phyloP scores from a whole-genome alignment of 2,113 vertebrate species.

The Gila orcuttii region DNA sequence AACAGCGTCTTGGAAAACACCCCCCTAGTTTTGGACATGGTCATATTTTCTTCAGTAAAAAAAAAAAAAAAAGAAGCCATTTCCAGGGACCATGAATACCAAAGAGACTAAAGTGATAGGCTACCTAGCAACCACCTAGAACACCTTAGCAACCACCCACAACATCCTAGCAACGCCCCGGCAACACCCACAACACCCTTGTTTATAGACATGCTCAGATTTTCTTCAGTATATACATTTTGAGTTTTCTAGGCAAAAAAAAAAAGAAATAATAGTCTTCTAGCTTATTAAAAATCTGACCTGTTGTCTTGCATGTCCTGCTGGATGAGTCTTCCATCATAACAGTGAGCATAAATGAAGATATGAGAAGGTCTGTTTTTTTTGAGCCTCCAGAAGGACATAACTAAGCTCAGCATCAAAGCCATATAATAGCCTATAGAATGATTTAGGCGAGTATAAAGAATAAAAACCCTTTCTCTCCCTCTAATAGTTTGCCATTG shows the following conservation, averaged over 20 bases:
- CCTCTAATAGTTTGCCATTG: conserved; percentile 28
- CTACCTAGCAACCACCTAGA: too few relatives aligned
- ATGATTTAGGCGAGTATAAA: background rate
- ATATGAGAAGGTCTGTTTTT: background rate
- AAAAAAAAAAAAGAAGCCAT: too few relatives aligned
- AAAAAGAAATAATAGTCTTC: background rate
- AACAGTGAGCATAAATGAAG: background rate
- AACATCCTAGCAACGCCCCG: too few relatives aligned
- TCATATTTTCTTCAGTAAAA: too few relatives aligned
- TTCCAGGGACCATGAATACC: too few relatives aligned
- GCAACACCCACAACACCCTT: too few relatives aligned
- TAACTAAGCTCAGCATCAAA: conserved; percentile 22
- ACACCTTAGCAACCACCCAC: too few relatives aligned
- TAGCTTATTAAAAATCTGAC: background rate
- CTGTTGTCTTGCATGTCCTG: too few relatives aligned
- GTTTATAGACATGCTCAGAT: background rate
- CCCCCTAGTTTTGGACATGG: background rate
- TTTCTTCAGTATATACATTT: too few relatives aligned
- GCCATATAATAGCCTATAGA: background rate
- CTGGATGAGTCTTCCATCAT: background rate
- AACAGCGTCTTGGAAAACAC: background rate
- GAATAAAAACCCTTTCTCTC: background rate
- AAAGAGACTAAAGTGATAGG: too few relatives aligned
- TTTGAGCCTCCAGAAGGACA: background rate
- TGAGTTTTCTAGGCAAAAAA: background rate